Percentiles rank a stretch among this genome's conserved stretches.
Conservation (phyloP, 2,888 invertebrate genomes). For the Drosophila mimetica region DNA sequence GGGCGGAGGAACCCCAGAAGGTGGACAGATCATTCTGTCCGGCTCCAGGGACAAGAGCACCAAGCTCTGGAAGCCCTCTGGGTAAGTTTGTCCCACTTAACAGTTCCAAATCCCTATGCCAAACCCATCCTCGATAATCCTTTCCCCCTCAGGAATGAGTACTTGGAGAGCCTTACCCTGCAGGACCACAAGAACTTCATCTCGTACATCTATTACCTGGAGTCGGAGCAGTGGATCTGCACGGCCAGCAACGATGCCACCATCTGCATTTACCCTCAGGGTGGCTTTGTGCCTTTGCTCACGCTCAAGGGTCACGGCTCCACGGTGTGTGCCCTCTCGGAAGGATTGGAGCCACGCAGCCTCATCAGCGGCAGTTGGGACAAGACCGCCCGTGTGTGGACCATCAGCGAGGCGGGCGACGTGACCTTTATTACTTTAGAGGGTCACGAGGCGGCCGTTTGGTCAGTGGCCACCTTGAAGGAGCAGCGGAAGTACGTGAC, state of each 20-base stretch:
- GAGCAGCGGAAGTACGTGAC: conserved; percentile 86
- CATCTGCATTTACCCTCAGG: conserved; percentile 91
- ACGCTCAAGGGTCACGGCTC: conserved; percentile 89
- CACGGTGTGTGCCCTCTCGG: conserved; percentile 85
- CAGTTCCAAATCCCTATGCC: background rate
- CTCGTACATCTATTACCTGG: conserved; percentile 91
- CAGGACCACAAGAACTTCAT: conserved; percentile 95
- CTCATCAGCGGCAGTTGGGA: conserved; percentile 97
- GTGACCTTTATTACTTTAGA: conserved; percentile 86
- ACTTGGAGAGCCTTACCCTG: conserved; percentile 88
- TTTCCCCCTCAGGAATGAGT: conserved; percentile 85
- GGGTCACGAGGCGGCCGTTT: conserved; percentile 94
- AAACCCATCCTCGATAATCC: conserved; percentile 21
- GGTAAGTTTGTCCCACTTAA: conserved; percentile 82
- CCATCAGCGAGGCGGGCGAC: conserved; percentile 86
- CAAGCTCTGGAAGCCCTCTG: conserved; percentile 93
- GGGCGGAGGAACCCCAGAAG: conserved; percentile 86
- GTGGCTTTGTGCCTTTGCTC: conserved; percentile 88
- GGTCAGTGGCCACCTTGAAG: conserved; percentile 88
- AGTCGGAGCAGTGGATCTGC: conserved; percentile 90
- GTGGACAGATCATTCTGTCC: conserved; percentile 90
- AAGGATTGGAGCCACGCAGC: conserved; percentile 85
- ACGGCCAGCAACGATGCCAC: conserved; percentile 95
- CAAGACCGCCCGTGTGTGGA: conserved; percentile 93
- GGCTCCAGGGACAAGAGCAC: conserved; percentile 95